Evolutionary conservation across 1,140 invertebrate species (phyloP).

Genomic region (Euborellia annulipes): DNA sequence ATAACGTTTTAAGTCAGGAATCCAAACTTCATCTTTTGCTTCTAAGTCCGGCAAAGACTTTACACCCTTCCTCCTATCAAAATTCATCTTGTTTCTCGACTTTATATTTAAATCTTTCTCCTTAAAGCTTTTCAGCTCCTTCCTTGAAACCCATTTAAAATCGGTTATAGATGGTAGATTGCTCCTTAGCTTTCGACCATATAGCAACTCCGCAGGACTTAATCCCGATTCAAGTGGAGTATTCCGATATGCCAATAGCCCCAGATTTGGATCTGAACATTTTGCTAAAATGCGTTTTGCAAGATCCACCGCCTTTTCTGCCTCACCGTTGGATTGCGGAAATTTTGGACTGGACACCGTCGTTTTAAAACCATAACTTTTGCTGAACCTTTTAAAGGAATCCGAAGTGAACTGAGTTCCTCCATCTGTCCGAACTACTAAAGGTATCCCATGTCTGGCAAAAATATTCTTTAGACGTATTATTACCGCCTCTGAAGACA

Average conservation of each 20-base stretch:
- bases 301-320: slow-evolving; percentile 19
- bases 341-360: slow-evolving; percentile 18
- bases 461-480: slow-evolving; percentile 9
- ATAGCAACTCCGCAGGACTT: slow-evolving; percentile 14
- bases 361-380: slow-evolving; percentile 23
- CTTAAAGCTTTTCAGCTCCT: too few relatives aligned
- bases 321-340: slow-evolving; percentile 18
- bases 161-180: too few relatives aligned
- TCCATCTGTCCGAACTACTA: slow-evolving; percentile 25
- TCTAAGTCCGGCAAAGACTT: too few relatives aligned
- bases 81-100: too few relatives aligned
- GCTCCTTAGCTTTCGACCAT: slow-evolving; percentile 11
- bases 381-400: slow-evolving; percentile 23
- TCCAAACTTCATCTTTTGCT: too few relatives aligned
- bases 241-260: slow-evolving; percentile 13
- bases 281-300: slow-evolving; percentile 18
- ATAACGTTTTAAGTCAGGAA: too few relatives aligned
- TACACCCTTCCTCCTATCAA: too few relatives aligned
- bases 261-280: slow-evolving; percentile 13
- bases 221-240: slow-evolving; percentile 14
- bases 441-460: slow-evolving; percentile 10
- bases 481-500: slow-evolving; percentile 11
- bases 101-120: too few relatives aligned
- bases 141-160: too few relatives aligned
- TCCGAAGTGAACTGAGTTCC: slow-evolving; percentile 12